A percentile compares a stretch with the other conserved stretches of the same genome.
Evolutionary conservation across 2,888 invertebrate species (phyloP).

Genomic region (Dinocampus coccinellae): DNA sequence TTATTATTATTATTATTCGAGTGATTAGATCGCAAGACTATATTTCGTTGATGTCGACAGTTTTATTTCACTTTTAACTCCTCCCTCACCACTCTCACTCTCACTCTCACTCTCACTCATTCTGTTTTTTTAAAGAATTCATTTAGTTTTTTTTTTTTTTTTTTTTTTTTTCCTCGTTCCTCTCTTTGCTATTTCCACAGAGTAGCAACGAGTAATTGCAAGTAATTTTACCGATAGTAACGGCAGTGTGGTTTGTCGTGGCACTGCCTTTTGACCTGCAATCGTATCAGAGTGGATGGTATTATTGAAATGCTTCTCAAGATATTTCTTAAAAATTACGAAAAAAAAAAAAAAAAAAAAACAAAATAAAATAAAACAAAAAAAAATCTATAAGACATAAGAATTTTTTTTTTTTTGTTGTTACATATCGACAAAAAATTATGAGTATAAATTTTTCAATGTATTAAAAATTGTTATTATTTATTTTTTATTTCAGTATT

Average conservation of each 20-base stretch:
- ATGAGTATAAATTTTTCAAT: too few species aligned
- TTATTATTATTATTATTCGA: too few species aligned
- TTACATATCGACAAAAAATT: too few species aligned
- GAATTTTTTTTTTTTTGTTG: too few species aligned
- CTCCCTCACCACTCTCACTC: too few species aligned
- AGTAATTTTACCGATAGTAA: constrained; percentile 16
- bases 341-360: background rate
- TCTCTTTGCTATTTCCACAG: background rate
- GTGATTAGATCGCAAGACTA: background rate
- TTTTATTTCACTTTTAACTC: background rate
- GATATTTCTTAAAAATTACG: background rate
- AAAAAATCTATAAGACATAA: too few species aligned
- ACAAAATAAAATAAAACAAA: too few species aligned
- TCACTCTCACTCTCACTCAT: too few species aligned
- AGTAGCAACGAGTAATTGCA: background rate
- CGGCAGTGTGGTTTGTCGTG: constrained; percentile 7
- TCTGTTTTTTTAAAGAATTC: too few species aligned
- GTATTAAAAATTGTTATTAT: too few species aligned
- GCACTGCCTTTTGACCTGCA: background rate
- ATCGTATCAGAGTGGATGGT: background rate
- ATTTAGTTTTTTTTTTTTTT: background rate
- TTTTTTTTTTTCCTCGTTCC: background rate
- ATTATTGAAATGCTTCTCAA: background rate
- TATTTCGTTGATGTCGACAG: constrained; percentile 13
- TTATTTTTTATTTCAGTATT: too few species aligned